Percentiles rank a stretch among this genome's conserved stretches.
These are phyloP conservation scores for Harpagus bidentatus DNA, from an alignment of 2,113 vertebrate species.

Conservation along the genomic window DNA sequence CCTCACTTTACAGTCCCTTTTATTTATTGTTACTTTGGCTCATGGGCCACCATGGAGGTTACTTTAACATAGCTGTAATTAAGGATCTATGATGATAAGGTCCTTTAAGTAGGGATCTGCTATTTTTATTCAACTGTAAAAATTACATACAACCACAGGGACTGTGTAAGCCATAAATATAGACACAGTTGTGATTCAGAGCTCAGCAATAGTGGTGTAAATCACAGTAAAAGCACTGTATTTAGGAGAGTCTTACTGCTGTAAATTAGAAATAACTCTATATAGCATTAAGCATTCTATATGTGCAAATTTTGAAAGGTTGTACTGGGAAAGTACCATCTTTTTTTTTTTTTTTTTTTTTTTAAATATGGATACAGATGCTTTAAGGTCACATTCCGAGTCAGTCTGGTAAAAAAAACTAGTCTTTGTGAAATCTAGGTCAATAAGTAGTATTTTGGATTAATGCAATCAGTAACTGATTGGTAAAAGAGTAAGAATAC, in stretches of 20 bases:
- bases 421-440: background rate
- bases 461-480: background rate
- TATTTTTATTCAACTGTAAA: conserved; percentile 51
- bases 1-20: conserved; percentile 25
- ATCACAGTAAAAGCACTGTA: background rate
- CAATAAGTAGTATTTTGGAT: background rate
- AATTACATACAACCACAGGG: background rate
- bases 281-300: background rate
- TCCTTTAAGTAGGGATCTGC: background rate
- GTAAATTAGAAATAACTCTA: background rate
- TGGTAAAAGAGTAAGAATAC: background rate
- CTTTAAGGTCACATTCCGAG: background rate
- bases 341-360: background rate
- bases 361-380: background rate
- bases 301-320: background rate
- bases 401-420: background rate
- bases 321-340: background rate
- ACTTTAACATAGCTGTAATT: conserved; percentile 46
- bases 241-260: background rate
- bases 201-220: background rate
- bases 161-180: conserved; percentile 15
- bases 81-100: conserved; percentile 40
- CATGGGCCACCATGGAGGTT: background rate
- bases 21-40: conserved; percentile 46
- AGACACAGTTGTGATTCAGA: background rate